A percentile compares a stretch with the other conserved stretches of the same genome.
These are phyloP conservation scores for Lycopodina hypogea DNA, from an alignment of 37 sponge, comb jelly and placozoan genomes.

Conservation along the genomic window DNA sequence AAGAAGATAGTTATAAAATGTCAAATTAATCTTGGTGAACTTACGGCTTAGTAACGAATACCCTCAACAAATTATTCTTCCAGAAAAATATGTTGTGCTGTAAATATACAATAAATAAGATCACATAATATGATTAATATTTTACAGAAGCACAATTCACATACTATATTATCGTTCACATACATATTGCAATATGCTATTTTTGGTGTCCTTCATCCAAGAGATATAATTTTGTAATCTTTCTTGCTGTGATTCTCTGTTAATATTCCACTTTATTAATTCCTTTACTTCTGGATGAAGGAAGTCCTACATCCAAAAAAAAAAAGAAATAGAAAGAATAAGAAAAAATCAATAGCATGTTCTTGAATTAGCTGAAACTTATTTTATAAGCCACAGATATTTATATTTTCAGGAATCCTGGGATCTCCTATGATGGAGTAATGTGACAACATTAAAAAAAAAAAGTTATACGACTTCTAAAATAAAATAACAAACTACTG, in stretches of 20 bases:
- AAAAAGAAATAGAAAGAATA: not conserved
- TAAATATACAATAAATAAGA: not conserved
- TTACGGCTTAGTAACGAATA: not conserved
- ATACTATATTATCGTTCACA: not conserved
- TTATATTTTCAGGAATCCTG: no score
- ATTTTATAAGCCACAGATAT: no score
- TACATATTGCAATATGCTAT: constrained; percentile 53
- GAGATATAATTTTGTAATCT: constrained; percentile 74
- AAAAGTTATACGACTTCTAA: no score
- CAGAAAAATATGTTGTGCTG: not conserved
- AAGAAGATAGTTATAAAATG: not conserved
- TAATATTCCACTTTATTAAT: constrained; percentile 67
- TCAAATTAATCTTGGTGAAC: not conserved
- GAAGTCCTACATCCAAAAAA: not conserved
- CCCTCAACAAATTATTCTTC: not conserved
- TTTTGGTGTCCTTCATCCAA: constrained; percentile 70
- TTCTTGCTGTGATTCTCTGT: constrained; percentile 71
- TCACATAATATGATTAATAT: not conserved
- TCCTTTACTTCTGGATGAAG: constrained; percentile 3
- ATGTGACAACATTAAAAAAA: no score
- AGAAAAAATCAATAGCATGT: no score
- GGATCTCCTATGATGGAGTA: no score
- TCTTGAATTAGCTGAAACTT: no score
- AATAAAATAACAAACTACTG: no score
- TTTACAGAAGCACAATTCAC: not conserved